These are phyloP conservation scores for Brachystomella parvula DNA, from an alignment of 1,140 invertebrate species.

Conservation along the genomic window DNA sequence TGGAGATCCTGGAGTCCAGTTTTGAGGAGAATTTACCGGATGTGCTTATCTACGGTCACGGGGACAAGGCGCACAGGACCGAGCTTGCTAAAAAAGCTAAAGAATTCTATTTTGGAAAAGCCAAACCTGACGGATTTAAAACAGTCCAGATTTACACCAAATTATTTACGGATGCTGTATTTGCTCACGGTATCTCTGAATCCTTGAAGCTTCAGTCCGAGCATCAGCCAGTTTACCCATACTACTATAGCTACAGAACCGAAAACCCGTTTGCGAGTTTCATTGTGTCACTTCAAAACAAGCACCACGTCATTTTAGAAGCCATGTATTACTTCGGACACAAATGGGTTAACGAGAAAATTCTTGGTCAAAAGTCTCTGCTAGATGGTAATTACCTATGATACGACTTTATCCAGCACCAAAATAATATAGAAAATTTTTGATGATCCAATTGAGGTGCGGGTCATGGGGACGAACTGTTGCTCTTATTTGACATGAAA, in stretches of 20 bases:
- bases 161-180: slow-evolving; percentile 28
- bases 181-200: slow-evolving; percentile 26
- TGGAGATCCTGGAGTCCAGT: slow-evolving; percentile 16
- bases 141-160: slow-evolving; percentile 21
- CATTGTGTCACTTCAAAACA: slow-evolving; percentile 15
- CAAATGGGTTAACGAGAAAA: slow-evolving; percentile 9
- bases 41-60: slow-evolving; percentile 15
- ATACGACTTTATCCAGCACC: background rate
- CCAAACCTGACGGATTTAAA: slow-evolving; percentile 8
- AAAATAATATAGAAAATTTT: slow-evolving; percentile 3
- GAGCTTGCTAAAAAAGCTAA: slow-evolving; percentile 18
- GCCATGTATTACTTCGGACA: slow-evolving; percentile 3
- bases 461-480: slow-evolving; percentile 28
- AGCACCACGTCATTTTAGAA: slow-evolving; percentile 20
- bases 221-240: slow-evolving; percentile 22
- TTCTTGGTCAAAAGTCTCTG: slow-evolving; percentile 11
- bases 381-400: slow-evolving; percentile 16
- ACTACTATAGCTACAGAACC: slow-evolving; percentile 27
- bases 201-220: slow-evolving; percentile 18
- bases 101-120: slow-evolving; percentile 26
- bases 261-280: slow-evolving; percentile 26
- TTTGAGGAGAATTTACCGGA: slow-evolving; percentile 16
- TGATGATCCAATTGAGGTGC: slow-evolving; percentile 14
- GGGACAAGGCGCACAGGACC: slow-evolving; percentile 4
- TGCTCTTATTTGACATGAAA: slow-evolving; percentile 30